phyloP scores from a whole-genome alignment of 92 coral and sea anemone genomes.

The Palythoa grandis region DNA sequence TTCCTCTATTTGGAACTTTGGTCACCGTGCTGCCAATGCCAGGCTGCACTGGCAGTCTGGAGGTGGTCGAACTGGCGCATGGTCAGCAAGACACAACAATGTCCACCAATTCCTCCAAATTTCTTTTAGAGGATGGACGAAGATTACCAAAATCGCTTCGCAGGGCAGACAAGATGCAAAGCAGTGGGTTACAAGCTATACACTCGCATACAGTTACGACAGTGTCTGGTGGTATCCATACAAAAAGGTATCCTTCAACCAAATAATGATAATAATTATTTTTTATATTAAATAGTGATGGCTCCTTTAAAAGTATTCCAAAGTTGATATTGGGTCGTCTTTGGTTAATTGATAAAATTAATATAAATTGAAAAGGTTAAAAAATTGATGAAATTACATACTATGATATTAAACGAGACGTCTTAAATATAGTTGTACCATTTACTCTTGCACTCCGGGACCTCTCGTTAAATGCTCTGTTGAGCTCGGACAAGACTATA shows the following conservation, averaged over 20 bases:
- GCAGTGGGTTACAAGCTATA: background rate
- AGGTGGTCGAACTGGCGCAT: background rate
- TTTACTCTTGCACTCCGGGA: too few species aligned
- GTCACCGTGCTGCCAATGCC: background rate
- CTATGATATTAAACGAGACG: too few species aligned
- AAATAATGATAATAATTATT: too few species aligned
- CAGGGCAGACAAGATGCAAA: slow-evolving; percentile 6
- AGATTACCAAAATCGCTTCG: background rate
- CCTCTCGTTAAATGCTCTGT: too few species aligned
- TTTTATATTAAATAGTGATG: too few species aligned
- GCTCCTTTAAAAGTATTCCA: background rate
- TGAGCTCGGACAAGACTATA: too few species aligned
- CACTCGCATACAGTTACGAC: background rate
- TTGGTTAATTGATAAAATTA: too few species aligned
- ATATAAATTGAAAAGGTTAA: too few species aligned
- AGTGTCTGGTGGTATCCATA: background rate
- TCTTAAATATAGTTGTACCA: too few species aligned
- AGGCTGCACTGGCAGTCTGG: background rate
- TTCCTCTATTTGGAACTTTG: background rate
- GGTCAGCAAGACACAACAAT: background rate
- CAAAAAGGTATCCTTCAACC: background rate
- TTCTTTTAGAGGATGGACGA: background rate
- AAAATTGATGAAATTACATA: too few species aligned
- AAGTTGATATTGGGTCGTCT: background rate
- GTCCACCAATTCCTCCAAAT: background rate